Evolutionary conservation across 2,113 vertebrate species (phyloP), one percentile per base, ranked within the genome.

Genomic region (Tinamus guttatus): DNA sequence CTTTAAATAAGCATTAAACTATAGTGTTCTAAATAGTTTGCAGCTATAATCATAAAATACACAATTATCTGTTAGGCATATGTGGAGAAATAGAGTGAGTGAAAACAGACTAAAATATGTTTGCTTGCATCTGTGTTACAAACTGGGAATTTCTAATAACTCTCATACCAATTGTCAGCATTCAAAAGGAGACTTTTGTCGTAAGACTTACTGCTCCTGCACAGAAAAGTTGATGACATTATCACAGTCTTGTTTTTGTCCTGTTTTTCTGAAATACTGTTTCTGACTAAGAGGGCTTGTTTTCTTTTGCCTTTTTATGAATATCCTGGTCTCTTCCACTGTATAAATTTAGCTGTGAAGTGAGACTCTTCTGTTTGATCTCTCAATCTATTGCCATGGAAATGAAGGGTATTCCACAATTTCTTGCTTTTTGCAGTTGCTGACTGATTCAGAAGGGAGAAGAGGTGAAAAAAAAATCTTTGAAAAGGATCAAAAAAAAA

Each of bases 1-100:
- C 91, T 94, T 94, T 41, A 91, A 95, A 75, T 70, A 83, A 90
- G 85, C 85, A 80, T 49, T 68, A 68, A 85, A 83, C 41, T 75
- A 13, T 30, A 73, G 25, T 58, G 38, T 56, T 89, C 91, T 64
- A 87, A 85, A 89, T 93, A 81, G 32, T 60, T 91, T 90, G 25
- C 51, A 78, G 32, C 69, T 88, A 24, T 75, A 71, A 81, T 87
- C 51, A 75, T 83, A 90, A 91, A 90, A 13, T 76, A 83, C 63
- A 11, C 74, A 63, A 91, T 91, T 92, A 75, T 83, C 45, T 70
- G 28, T 12, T n/a, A 81, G 47, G 13, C 51, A 47, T 78, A 41
- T 0, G 0, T 56, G 38, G 22, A 89, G 51, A 85, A 78, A 14
- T 21, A 87, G 51, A 15, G 5, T 69, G n/a, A 93, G 14, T 52